Evolutionary conservation across 1,140 invertebrate genomes (phyloP).

Genomic region (Anagrus nilaparvatae): DNA sequence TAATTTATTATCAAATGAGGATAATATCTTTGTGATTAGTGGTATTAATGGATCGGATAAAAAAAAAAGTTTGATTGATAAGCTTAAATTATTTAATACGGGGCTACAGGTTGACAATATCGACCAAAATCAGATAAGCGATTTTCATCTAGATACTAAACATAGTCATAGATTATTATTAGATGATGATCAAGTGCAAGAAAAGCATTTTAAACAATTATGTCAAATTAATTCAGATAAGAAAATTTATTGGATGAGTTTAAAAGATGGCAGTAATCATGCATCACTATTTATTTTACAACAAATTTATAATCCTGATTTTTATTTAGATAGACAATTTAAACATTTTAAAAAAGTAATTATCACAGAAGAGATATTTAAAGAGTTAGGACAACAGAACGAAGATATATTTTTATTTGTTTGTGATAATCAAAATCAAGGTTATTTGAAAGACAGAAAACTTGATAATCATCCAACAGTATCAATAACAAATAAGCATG

Average conservation of each 20-base stretch:
- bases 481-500: too few relatives aligned
- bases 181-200: background rate
- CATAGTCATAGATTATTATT: background rate
- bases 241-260: background rate
- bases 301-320: background rate
- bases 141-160: background rate
- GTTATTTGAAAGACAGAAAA: too few relatives aligned
- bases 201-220: background rate
- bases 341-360: background rate
- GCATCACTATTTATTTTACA: background rate
- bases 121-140: background rate
- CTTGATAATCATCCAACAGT: too few relatives aligned
- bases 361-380: background rate
- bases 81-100: background rate
- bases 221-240: background rate
- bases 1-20: background rate
- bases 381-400: too few relatives aligned
- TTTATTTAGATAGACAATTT: background rate
- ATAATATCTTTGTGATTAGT: constrained; percentile 1
- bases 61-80: background rate
- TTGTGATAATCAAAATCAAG: too few relatives aligned
- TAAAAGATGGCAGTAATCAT: too few relatives aligned
- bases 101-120: background rate
- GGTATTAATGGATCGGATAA: background rate
- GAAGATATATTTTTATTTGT: too few relatives aligned